These are phyloP conservation scores for Mesoclemmys tuberculata DNA, from an alignment of 2,113 vertebrate genomes.

Conservation along the genomic window DNA sequence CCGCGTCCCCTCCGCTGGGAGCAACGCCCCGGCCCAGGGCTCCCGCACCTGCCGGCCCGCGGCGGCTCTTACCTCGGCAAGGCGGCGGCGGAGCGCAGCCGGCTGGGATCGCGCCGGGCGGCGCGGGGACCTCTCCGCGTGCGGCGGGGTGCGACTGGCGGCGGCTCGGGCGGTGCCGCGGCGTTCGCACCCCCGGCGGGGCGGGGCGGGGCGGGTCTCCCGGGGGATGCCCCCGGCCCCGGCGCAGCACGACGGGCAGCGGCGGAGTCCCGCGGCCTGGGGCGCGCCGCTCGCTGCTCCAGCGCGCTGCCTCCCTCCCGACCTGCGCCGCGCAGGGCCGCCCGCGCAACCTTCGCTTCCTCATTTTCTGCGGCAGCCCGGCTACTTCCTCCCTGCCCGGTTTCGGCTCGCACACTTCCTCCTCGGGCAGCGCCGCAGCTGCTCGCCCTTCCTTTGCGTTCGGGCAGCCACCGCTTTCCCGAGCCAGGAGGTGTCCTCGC, in stretches of 20 bases:
- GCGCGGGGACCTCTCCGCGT: too few relatives aligned
- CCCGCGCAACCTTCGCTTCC: conserved; percentile 12
- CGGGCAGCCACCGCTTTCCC: rapidly evolving
- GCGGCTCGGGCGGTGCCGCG: neutral
- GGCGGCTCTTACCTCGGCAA: neutral
- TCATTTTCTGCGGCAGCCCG: conserved; percentile 24
- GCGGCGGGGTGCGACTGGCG: neutral
- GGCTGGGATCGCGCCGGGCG: neutral
- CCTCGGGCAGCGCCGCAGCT: neutral
- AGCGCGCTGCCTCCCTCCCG: neutral
- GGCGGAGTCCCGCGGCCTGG: neutral
- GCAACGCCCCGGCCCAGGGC: neutral
- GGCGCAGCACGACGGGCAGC: neutral
- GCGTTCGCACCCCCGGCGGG: too few relatives aligned
- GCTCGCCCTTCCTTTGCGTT: too few relatives aligned
- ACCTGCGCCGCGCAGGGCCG: neutral
- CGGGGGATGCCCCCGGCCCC: neutral
- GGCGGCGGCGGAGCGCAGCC: neutral
- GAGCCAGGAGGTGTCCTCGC: neutral
- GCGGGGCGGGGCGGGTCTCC: neutral
- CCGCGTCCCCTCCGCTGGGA: too few relatives aligned
- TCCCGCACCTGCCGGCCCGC: neutral
- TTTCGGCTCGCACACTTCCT: neutral
- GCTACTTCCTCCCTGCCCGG: conserved; percentile 47
- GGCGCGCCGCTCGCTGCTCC: too few relatives aligned